Evolutionary conservation across 2,888 invertebrate genomes (phyloP).

Genomic region (Dioctria linearis): DNA sequence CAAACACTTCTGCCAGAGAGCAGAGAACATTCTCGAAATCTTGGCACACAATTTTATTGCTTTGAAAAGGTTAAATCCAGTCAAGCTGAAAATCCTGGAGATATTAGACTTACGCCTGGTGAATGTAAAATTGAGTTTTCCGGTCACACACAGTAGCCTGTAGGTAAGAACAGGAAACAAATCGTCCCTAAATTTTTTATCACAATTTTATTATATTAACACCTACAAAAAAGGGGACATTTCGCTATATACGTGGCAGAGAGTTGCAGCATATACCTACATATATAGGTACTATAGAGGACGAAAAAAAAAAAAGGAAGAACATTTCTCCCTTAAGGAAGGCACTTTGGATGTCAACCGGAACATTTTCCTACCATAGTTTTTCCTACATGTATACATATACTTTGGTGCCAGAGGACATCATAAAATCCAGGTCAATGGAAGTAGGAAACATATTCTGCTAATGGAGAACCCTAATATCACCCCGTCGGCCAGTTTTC

Average conservation of each 20-base stretch:
- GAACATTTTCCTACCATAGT: conserved; percentile 14
- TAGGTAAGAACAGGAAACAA: conserved; percentile 39
- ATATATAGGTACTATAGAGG: no score
- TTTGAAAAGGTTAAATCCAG: conserved; percentile 39
- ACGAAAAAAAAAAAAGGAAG: neutral
- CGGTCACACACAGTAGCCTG: conserved; percentile 3
- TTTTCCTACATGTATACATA: neutral
- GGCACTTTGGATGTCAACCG: conserved; percentile 11
- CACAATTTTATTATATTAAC: conserved; percentile 49
- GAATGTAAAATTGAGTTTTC: conserved; percentile 47
- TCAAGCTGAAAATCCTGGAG: conserved; percentile 44
- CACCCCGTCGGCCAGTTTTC: conserved; percentile 37
- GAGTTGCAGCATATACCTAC: neutral
- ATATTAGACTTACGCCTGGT: conserved; percentile 38
- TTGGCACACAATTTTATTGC: conserved; percentile 16
- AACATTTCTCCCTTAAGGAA: conserved; percentile 32
- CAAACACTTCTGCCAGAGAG: neutral
- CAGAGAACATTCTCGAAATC: neutral
- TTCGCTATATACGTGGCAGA: neutral
- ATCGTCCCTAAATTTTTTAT: conserved; percentile 50
- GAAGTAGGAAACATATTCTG: conserved; percentile 23
- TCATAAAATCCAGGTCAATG: conserved; percentile 48
- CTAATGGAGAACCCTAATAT: conserved; percentile 38
- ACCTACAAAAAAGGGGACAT: conserved; percentile 18
- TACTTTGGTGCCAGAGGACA: neutral